Percentiles rank a stretch among this genome's conserved stretches.
Evolutionary conservation across 2,113 vertebrate species (phyloP).

Genomic region (Melanostigma gelatinosum): DNA sequence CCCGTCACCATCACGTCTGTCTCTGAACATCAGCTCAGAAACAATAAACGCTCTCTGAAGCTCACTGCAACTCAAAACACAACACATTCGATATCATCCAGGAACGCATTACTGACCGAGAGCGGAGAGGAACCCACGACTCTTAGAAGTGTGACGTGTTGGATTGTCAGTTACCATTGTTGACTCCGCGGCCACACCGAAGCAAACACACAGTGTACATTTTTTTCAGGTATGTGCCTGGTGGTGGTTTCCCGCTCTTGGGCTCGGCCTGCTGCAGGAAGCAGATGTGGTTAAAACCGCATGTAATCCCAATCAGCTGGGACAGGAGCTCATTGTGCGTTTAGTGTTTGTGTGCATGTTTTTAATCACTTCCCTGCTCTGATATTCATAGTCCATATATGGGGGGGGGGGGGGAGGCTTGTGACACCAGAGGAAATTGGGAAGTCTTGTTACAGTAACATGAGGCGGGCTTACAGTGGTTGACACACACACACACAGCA

Average conservation of each 20-base stretch:
- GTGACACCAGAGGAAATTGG: slow-evolving; percentile 57
- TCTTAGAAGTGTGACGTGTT: neutral
- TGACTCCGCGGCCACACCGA: neutral
- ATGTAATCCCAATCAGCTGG: slow-evolving; percentile 70
- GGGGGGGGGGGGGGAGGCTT: slow-evolving; percentile 16
- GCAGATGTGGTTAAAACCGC: slow-evolving; percentile 69
- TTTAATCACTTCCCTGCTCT: slow-evolving; percentile 44
- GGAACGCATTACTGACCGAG: neutral
- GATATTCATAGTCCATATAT: slow-evolving; percentile 18
- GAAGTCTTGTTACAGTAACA: slow-evolving; percentile 63
- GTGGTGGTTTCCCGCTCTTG: slow-evolving; percentile 49
- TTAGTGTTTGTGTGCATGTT: slow-evolving; percentile 17
- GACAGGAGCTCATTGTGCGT: slow-evolving; percentile 56
- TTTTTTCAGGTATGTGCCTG: slow-evolving; percentile 17
- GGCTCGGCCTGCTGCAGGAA: slow-evolving; percentile 63
- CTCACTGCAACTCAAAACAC: neutral
- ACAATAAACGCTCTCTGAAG: neutral
- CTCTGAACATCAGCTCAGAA: neutral
- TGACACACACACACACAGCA: slow-evolving; percentile 31
- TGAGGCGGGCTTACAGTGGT: slow-evolving; percentile 21
- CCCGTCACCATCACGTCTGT: neutral
- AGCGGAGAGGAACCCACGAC: neutral
- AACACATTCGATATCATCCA: neutral
- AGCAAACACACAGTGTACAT: slow-evolving; percentile 7
- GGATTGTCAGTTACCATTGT: neutral